These are phyloP conservation scores for Sesia bembeciformis DNA, from an alignment of 2,888 invertebrate genomes.

Conservation along the genomic window DNA sequence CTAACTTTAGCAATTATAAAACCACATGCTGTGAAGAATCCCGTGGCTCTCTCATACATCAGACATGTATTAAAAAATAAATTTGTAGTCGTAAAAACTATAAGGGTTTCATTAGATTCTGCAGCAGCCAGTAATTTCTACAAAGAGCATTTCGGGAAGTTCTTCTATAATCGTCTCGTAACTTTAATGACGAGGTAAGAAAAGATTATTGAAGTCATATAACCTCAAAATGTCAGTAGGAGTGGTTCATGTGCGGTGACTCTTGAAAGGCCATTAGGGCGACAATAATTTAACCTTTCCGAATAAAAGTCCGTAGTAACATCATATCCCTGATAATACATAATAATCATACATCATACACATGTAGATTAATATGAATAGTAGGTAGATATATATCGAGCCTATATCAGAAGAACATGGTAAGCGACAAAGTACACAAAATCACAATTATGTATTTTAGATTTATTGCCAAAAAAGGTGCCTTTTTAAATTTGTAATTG, in stretches of 20 bases:
- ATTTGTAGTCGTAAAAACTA: conserved; percentile 83
- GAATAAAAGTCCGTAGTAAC: no score
- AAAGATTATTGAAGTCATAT: neutral
- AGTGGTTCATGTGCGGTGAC: neutral
- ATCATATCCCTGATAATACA: no score
- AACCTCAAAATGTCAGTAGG: neutral
- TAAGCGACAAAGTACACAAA: no score
- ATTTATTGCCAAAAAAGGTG: no score
- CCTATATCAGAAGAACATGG: no score
- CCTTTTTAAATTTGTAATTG: no score
- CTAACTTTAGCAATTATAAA: conserved; percentile 91
- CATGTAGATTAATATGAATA: neutral
- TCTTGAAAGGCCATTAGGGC: no score
- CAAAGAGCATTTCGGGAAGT: conserved; percentile 85
- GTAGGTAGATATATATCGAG: no score
- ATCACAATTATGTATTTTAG: no score
- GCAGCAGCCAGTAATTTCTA: conserved; percentile 85
- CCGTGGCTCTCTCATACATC: conserved; percentile 80
- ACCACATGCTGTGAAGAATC: conserved; percentile 88
- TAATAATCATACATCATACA: no score
- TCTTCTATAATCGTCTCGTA: conserved; percentile 87
- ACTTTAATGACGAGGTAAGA: conserved; percentile 87
- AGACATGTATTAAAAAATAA: conserved; percentile 78
- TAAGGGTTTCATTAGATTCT: conserved; percentile 74
- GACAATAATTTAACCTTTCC: no score